Evolutionary conservation across 2,797 vertebrate species (phyloP).

Genomic region (Enteromius treurensis): DNA sequence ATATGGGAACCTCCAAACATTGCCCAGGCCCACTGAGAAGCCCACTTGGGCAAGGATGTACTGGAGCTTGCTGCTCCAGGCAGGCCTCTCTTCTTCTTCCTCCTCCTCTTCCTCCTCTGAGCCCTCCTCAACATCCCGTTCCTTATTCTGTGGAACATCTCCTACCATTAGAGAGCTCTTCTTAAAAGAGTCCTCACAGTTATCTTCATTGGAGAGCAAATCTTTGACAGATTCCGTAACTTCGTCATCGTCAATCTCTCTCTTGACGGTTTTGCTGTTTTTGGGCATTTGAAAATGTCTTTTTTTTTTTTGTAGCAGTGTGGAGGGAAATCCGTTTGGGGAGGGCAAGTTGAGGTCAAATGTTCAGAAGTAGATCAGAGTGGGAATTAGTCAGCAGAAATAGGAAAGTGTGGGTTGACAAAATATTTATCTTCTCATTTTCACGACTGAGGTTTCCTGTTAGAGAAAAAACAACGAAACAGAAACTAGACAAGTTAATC

Average conservation of each 20-base stretch:
- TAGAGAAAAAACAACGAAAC: conserved; percentile 22
- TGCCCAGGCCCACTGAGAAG: conserved; percentile 97
- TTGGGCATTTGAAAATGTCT: conserved; percentile 87
- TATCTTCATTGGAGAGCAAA: conserved; percentile 96
- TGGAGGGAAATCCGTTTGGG: conserved; percentile 25
- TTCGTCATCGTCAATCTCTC: conserved; percentile 95
- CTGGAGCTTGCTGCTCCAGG: conserved; percentile 97
- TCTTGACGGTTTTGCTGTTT: conserved; percentile 95
- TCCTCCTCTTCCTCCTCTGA: conserved; percentile 83
- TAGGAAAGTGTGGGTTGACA: conserved; percentile 1
- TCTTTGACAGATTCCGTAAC: conserved; percentile 96
- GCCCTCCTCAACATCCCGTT: conserved; percentile 73
- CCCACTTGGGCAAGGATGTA: conserved; percentile 98
- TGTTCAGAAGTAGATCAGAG: conserved; percentile 13
- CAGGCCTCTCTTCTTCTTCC: conserved; percentile 85
- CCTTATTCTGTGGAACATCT: conserved; percentile 80
- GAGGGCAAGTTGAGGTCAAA: neutral
- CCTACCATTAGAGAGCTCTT: conserved; percentile 89
- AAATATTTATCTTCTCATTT: conserved; percentile 56
- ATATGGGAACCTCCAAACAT: conserved; percentile 98
- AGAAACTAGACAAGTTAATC: conserved; percentile 10
- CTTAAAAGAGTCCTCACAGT: conserved; percentile 91
- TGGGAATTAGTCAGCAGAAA: conserved; percentile 4
- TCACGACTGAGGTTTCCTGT: conserved; percentile 8
- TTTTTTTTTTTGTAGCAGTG: too few species aligned